phyloP scores from a whole-genome alignment of 2,113 vertebrate species.

The Jaculus jaculus region DNA sequence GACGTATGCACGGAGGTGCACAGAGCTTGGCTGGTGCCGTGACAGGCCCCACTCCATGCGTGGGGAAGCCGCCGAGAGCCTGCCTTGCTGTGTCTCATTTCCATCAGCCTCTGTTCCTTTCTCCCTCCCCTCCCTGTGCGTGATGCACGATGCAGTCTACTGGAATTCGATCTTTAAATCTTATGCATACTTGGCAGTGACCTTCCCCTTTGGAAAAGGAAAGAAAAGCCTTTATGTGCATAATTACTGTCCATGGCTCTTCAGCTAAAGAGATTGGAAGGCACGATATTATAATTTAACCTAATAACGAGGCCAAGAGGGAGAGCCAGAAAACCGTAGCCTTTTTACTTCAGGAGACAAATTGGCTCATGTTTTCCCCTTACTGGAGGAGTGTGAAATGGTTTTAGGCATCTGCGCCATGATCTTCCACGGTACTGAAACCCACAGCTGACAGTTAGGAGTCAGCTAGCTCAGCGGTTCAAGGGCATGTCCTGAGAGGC shows the following conservation, averaged over 20 bases:
- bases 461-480: constrained; percentile 11
- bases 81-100: neutral
- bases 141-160: neutral
- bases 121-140: neutral
- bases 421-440: constrained; percentile 69
- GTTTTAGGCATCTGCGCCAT: constrained; percentile 60
- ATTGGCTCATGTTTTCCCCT: constrained; percentile 71
- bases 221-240: constrained; percentile 27
- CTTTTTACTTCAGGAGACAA: constrained; percentile 62
- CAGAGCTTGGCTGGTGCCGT: accelerated
- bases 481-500: neutral
- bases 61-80: neutral
- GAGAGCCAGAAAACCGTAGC: neutral
- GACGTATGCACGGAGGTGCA: neutral
- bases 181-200: neutral
- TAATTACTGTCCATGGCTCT: constrained; percentile 74
- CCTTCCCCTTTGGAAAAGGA: constrained; percentile 61
- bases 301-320: constrained; percentile 73
- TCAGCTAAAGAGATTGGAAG: constrained; percentile 81
- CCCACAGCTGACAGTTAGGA: constrained; percentile 47
- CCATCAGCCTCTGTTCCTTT: constrained; percentile 4
- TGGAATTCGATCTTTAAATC: constrained; percentile 61
- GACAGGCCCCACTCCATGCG: accelerated
- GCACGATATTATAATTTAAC: constrained; percentile 80
- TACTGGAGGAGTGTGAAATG: constrained; percentile 73